Conservation (phyloP, 2,888 invertebrate genomes). For the Colletes collaris region DNA sequence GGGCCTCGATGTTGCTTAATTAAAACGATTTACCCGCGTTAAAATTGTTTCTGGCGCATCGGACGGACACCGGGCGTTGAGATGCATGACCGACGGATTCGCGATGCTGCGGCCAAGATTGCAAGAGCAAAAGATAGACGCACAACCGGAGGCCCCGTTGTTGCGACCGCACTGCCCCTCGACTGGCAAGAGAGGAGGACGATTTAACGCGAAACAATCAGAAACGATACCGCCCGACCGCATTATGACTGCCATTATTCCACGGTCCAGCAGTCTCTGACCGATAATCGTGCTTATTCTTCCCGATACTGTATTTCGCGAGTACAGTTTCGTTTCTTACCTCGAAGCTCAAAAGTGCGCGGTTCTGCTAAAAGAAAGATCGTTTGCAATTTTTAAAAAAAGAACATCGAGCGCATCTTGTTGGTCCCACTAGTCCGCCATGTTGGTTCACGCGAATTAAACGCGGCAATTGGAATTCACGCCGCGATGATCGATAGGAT, state of each 20-base stretch:
- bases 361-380: no score
- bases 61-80: slow-evolving; percentile 24
- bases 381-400: no score
- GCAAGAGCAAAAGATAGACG: slow-evolving; percentile 14
- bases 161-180: background rate
- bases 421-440: no score
- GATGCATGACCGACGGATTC: slow-evolving; percentile 44
- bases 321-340: no score
- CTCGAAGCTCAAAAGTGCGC: no score
- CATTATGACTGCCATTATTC: slow-evolving; percentile 43
- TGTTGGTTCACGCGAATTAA: no score
- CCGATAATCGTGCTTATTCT: slow-evolving; percentile 4
- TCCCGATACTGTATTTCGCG: background rate
- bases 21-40: slow-evolving; percentile 45
- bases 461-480: no score
- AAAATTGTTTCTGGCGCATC: slow-evolving; percentile 38
- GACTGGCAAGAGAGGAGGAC: slow-evolving; percentile 9
- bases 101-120: slow-evolving; percentile 17
- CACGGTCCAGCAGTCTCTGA: slow-evolving; percentile 18
- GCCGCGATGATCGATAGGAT: background rate
- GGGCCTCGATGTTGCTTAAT: slow-evolving; percentile 20
- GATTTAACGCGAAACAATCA: slow-evolving; percentile 45
- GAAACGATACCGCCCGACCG: slow-evolving; percentile 35
- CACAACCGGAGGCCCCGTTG: background rate
- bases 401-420: no score